phyloP scores from a whole-genome alignment of 2,888 invertebrate species.

The Isotomurus palustris region DNA sequence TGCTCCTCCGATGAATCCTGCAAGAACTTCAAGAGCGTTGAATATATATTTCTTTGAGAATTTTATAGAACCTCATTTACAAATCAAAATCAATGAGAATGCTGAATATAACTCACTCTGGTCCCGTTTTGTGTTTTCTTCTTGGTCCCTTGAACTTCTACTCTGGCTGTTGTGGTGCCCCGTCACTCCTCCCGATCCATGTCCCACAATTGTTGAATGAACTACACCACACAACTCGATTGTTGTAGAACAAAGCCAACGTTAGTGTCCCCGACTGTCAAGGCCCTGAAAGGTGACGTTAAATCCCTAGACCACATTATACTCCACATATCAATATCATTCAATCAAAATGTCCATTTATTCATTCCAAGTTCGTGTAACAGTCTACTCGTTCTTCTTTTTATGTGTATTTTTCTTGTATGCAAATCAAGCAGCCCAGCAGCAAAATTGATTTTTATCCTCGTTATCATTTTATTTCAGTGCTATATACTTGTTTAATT shows the following conservation, averaged over 20 bases:
- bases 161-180: constrained; percentile 45
- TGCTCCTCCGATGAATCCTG: too few species aligned
- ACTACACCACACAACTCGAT: too few species aligned
- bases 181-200: constrained; percentile 46
- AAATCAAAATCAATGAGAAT: constrained; percentile 3
- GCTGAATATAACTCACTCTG: too few species aligned
- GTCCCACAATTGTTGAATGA: constrained; percentile 37
- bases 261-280: constrained; percentile 99
- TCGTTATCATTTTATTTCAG: not conserved
- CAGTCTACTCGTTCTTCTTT: not conserved
- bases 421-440: not conserved
- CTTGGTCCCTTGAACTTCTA: constrained; percentile 43
- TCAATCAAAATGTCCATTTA: not conserved
- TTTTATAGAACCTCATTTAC: too few species aligned
- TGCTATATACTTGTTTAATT: not conserved
- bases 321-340: constrained; percentile 20
- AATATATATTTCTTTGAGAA: too few species aligned
- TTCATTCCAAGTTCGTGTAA: not conserved
- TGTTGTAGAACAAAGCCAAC: constrained; percentile 98
- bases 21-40: too few species aligned
- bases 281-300: constrained; percentile 57
- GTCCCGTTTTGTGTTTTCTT: constrained; percentile 47
- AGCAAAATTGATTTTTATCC: not conserved
- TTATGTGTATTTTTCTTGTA: not conserved
- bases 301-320: constrained; percentile 28